A percentile compares a stretch with the other conserved stretches of the same genome.
phyloP scores from a whole-genome alignment of 1,140 invertebrate species.

The Meloidogyne exigua region DNA sequence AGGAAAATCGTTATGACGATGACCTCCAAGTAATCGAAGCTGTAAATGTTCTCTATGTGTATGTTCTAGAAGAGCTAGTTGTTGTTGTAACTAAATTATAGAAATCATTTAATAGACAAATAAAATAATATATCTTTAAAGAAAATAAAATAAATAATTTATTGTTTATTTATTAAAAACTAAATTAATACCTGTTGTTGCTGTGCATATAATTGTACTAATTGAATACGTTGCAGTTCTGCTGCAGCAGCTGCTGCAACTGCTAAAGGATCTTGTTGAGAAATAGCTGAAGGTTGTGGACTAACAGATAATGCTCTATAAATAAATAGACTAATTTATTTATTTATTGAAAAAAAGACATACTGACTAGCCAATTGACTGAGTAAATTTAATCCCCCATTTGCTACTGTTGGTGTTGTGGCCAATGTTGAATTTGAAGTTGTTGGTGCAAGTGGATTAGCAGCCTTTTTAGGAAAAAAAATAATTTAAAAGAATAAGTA shows the following conservation, averaged over 20 bases:
- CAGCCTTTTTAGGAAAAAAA: not conserved
- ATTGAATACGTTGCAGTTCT: conserved; percentile 19
- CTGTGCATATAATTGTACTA: conserved; percentile 23
- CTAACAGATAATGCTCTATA: not conserved
- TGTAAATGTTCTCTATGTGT: conserved; percentile 1
- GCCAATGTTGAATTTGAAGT: not conserved
- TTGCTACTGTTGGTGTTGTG: not conserved
- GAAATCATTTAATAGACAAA: no score
- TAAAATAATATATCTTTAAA: no score
- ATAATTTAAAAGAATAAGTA: not conserved
- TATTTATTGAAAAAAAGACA: not conserved
- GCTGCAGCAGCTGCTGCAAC: conserved; percentile 22
- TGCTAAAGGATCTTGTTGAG: conserved; percentile 4
- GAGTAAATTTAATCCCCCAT: conserved; percentile 1
- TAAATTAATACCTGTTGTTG: conserved; percentile 21
- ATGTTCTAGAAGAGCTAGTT: not conserved
- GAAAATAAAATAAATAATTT: no score
- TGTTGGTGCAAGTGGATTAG: not conserved
- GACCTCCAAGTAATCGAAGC: not conserved
- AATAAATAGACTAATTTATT: not conserved
- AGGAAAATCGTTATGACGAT: not conserved
- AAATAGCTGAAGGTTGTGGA: not conserved
- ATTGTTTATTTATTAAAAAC: not conserved
- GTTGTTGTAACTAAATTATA: not conserved
- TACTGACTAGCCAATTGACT: conserved; percentile 11